A percentile compares a stretch with the other conserved stretches of the same genome.
phyloP scores from a whole-genome alignment of 2,797 vertebrate genomes.

The Gastrophryne carolinensis region DNA sequence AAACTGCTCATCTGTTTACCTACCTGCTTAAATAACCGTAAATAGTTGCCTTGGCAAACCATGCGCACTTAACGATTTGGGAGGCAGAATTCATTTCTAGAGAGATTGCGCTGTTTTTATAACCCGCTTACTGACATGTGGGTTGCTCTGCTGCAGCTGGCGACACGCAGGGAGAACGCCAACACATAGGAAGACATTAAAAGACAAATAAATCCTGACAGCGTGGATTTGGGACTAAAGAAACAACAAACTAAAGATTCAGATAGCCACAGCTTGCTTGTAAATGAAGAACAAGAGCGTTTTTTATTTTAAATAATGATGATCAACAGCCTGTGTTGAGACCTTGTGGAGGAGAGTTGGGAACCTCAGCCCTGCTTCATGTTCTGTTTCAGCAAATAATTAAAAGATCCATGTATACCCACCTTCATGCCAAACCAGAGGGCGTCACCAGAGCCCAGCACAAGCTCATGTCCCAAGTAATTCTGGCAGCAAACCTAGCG shows the following conservation, averaged over 20 bases:
- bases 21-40: conserved; percentile 19
- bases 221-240: background rate
- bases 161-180: background rate
- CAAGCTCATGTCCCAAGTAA: too few species aligned
- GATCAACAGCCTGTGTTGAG: too few species aligned
- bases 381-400: too few species aligned
- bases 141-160: conserved; percentile 2
- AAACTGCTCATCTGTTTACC: conserved; percentile 2
- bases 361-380: too few species aligned
- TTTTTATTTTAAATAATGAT: background rate
- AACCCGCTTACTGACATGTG: background rate
- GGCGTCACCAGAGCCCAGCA: too few species aligned
- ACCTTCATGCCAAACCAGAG: too few species aligned
- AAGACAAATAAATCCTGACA: background rate
- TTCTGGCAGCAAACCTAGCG: too few species aligned
- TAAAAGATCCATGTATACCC: too few species aligned
- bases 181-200: conserved; percentile 16
- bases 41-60: conserved; percentile 19
- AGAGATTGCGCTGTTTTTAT: background rate
- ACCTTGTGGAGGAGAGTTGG: too few species aligned
- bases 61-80: background rate
- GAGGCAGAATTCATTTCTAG: background rate
- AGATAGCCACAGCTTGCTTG: background rate
- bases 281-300: background rate
- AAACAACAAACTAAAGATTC: background rate